phyloP scores from a whole-genome alignment of 2,888 invertebrate species.

The Thecocarcelia acutangulata region DNA sequence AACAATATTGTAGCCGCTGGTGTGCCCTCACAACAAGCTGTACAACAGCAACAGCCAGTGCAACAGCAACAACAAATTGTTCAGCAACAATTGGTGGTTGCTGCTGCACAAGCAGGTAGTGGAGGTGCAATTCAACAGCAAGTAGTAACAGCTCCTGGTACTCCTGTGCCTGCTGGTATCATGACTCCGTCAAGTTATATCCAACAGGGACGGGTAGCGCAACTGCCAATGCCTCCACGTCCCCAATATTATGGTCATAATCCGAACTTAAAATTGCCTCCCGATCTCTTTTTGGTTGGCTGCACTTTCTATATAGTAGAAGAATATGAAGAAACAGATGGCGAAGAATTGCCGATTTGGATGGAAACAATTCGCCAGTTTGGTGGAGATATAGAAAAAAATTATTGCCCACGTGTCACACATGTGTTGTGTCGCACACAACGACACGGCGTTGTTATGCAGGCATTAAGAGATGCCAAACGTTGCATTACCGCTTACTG shows the following conservation, averaged over 20 bases:
- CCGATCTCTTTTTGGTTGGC: constrained; percentile 93
- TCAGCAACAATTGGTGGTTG: constrained; percentile 69
- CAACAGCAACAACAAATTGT: constrained; percentile 62
- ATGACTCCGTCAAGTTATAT: constrained; percentile 81
- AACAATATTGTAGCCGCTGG: constrained; percentile 70
- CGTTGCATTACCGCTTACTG: constrained; percentile 92
- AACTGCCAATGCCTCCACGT: constrained; percentile 83
- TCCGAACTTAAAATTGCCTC: constrained; percentile 93
- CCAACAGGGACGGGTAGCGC: constrained; percentile 81
- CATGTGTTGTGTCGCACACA: constrained; percentile 96
- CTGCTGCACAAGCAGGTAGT: constrained; percentile 70
- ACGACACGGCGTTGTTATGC: constrained; percentile 94
- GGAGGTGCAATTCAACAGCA: constrained; percentile 69
- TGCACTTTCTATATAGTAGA: constrained; percentile 96
- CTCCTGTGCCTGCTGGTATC: constrained; percentile 74
- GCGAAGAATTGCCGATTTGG: constrained; percentile 85
- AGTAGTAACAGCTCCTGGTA: constrained; percentile 69
- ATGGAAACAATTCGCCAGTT: constrained; percentile 88
- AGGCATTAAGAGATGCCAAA: constrained; percentile 86
- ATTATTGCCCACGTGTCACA: constrained; percentile 92
- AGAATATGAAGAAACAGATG: constrained; percentile 89
- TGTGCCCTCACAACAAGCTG: constrained; percentile 68
- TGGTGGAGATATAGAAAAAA: constrained; percentile 93
- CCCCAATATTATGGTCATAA: constrained; percentile 96
- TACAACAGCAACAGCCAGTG: constrained; percentile 71